These are phyloP conservation scores for Latrodectus geometricus DNA, from an alignment of 1,140 invertebrate genomes.

Conservation along the genomic window DNA sequence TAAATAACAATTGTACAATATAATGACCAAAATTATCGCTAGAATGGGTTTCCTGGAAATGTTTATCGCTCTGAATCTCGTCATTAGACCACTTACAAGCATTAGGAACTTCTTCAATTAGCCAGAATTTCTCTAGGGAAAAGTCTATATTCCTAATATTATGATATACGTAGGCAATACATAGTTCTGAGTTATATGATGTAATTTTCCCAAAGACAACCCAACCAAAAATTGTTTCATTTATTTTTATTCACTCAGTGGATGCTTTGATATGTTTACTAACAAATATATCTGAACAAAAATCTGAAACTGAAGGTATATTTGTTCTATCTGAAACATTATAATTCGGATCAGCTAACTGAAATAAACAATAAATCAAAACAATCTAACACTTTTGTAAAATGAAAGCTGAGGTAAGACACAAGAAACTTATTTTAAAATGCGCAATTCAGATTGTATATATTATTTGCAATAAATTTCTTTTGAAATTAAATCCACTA, in stretches of 20 bases:
- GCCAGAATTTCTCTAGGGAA: slow-evolving; percentile 1
- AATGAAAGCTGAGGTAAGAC: not conserved
- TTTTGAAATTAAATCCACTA: not conserved
- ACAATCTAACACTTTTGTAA: not conserved
- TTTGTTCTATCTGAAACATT: not conserved
- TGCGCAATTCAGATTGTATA: not conserved
- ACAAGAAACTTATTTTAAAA: slow-evolving; percentile 1
- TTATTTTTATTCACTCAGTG: not conserved
- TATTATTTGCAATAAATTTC: not conserved
- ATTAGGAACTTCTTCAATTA: slow-evolving; percentile 4
- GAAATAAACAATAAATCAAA: not conserved
- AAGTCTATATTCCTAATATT: not conserved
- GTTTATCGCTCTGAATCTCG: not conserved
- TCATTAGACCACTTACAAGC: not conserved
- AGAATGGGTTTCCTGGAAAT: slow-evolving; percentile 9
- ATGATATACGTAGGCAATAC: not conserved
- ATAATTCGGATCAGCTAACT: slow-evolving; percentile 8
- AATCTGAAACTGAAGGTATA: not conserved
- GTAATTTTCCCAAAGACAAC: not conserved
- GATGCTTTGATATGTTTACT: not conserved
- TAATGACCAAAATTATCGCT: not conserved
- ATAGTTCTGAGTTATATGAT: not conserved
- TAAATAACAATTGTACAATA: slow-evolving; percentile 4
- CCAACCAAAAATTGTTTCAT: slow-evolving; percentile 16
- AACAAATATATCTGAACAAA: not conserved